Conservation (phyloP, 1,140 invertebrate species). For the Rhopalosiphum padi region DNA sequence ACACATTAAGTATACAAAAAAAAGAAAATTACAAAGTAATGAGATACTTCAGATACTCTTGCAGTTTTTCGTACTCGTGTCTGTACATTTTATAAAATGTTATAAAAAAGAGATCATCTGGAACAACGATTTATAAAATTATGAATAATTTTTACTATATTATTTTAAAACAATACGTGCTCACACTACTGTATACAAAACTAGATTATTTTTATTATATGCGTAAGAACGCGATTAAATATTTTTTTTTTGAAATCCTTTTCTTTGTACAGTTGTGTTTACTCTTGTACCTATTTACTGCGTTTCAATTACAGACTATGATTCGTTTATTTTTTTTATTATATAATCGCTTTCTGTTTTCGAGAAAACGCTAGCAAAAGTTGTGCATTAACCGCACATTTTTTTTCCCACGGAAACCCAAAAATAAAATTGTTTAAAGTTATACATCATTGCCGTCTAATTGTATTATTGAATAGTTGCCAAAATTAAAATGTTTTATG, state of each 20-base stretch:
- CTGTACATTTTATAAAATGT: background rate
- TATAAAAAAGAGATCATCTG: background rate
- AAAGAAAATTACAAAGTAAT: background rate
- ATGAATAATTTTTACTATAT: background rate
- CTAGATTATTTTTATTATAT: background rate
- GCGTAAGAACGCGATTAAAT: background rate
- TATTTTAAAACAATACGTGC: background rate
- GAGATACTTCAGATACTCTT: background rate
- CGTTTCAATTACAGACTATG: background rate
- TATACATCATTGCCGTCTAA: background rate
- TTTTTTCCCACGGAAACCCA: background rate
- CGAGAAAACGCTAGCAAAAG: background rate
- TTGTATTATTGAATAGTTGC: background rate
- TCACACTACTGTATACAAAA: background rate
- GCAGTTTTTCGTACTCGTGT: background rate
- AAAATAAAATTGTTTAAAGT: slow-evolving; percentile 36
- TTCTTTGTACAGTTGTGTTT: background rate
- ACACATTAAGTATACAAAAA: background rate
- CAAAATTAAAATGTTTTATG: background rate
- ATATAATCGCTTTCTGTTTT: background rate
- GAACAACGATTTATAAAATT: background rate
- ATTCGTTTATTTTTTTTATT: background rate
- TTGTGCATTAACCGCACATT: background rate
- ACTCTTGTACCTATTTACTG: background rate
- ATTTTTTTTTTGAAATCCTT: background rate